Conservation (phyloP, 2,113 vertebrate species). For the Pangasianodon hypophthalmus region DNA sequence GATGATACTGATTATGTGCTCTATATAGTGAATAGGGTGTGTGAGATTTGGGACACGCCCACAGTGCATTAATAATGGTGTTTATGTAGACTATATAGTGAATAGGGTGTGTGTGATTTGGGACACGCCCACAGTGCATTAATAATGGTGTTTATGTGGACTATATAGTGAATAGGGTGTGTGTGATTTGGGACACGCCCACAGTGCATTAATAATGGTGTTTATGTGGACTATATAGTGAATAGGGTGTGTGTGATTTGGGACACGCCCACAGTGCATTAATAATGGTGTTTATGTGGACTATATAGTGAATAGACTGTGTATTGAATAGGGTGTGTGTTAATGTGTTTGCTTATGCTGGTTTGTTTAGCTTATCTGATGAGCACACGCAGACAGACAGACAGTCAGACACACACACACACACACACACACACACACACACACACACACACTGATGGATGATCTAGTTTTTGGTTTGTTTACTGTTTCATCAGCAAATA, state of each 20-base stretch:
- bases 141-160: background rate
- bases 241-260: background rate
- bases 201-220: background rate
- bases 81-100: background rate
- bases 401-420: conserved; percentile 3
- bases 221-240: background rate
- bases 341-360: background rate
- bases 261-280: background rate
- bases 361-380: conserved; percentile 7
- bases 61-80: background rate
- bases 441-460: conserved; percentile 11
- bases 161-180: background rate
- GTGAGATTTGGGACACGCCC: background rate
- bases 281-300: background rate
- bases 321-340: background rate
- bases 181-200: background rate
- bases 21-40: background rate
- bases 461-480: conserved; percentile 39
- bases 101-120: background rate
- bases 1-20: no score
- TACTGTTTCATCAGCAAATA: conserved; percentile 46
- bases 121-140: background rate
- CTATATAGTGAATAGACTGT: background rate
- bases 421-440: conserved; percentile 1
- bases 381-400: background rate